Evolutionary conservation across 2,113 vertebrate species (phyloP).

Genomic region (Petrocephalus microphthalmus): DNA sequence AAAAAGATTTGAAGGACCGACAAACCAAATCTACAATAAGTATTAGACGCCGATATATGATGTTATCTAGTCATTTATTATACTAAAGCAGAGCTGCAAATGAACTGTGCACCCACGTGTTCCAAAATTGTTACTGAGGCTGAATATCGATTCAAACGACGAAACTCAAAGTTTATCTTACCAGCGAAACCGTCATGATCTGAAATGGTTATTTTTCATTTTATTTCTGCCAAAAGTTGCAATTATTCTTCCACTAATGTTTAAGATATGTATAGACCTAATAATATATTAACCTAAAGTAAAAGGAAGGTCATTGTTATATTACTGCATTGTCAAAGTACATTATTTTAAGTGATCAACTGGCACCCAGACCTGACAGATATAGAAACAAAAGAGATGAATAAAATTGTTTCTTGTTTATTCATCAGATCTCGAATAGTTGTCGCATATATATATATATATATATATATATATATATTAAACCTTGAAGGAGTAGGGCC

Average conservation of each 20-base stretch:
- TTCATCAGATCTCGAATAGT: not conserved
- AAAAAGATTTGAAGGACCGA: not conserved
- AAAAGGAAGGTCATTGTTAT: not conserved
- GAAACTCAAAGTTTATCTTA: not conserved
- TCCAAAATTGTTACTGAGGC: not conserved
- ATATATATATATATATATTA: not conserved
- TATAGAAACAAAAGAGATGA: too few relatives aligned
- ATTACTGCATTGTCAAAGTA: not conserved
- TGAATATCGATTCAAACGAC: not conserved
- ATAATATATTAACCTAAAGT: not conserved
- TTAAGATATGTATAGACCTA: too few relatives aligned
- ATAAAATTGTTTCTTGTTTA: not conserved
- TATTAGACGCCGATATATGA: not conserved
- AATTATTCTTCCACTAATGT: not conserved
- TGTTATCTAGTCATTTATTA: not conserved
- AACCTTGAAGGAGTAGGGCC: not conserved
- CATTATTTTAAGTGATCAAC: not conserved
- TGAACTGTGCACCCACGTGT: not conserved
- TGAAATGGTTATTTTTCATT: not conserved
- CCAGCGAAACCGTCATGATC: not conserved
- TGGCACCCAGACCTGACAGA: not conserved
- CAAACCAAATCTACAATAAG: not conserved
- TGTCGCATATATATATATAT: not conserved
- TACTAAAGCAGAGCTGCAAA: not conserved
- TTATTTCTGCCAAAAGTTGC: not conserved